Conservation (phyloP, 1,140 invertebrate species). For the Pogonognathellus flavescens region DNA sequence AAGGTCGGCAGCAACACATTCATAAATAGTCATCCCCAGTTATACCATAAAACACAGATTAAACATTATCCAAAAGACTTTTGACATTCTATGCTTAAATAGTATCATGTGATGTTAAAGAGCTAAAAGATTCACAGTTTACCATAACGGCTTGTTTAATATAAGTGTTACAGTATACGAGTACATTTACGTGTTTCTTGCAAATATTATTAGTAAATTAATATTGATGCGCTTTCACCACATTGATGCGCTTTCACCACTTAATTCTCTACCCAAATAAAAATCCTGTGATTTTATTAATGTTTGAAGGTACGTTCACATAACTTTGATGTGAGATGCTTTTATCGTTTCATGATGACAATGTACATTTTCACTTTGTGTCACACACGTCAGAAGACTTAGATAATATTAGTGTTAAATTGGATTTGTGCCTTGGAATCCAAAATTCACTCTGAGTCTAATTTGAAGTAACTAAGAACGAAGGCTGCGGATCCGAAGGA, state of each 20-base stretch:
- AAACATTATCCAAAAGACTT: too few species aligned
- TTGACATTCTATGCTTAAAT: too few species aligned
- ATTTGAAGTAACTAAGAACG: not conserved
- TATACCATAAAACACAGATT: too few species aligned
- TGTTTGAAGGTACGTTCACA: not conserved
- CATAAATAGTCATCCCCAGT: too few species aligned
- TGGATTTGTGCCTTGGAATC: not conserved
- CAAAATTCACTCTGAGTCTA: not conserved
- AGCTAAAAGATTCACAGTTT: too few species aligned
- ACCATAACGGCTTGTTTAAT: too few species aligned
- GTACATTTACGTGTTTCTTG: not conserved
- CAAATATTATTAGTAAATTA: not conserved
- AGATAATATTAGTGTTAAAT: not conserved
- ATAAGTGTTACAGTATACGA: not conserved
- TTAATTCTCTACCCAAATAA: not conserved
- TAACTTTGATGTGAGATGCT: not conserved
- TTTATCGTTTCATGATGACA: not conserved
- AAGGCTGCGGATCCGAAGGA: not conserved
- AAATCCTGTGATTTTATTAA: slow-evolving; percentile 12
- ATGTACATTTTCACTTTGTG: too few species aligned
- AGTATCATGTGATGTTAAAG: too few species aligned
- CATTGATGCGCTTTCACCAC: slow-evolving; percentile 19
- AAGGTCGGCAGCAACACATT: too few species aligned
- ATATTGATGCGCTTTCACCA: slow-evolving; percentile 12
- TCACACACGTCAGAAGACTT: too few species aligned